Percentiles rank a stretch among this genome's conserved stretches.
These are phyloP conservation scores for Bubo blakistoni DNA, from an alignment of 2,113 vertebrate species.

Conservation along the genomic window DNA sequence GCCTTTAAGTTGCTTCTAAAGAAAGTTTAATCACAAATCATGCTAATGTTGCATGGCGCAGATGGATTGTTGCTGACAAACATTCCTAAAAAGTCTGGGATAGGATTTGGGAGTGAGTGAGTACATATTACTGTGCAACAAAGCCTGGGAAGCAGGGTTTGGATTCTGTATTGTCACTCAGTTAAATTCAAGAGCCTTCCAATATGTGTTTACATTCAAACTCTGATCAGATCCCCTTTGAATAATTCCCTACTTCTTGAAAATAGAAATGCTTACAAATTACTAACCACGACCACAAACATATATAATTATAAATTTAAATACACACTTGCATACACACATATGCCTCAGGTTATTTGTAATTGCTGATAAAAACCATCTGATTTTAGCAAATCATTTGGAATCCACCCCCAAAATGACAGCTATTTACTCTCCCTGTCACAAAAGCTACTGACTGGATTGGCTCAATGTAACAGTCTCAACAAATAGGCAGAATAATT, in stretches of 20 bases:
- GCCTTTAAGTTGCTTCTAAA: background rate
- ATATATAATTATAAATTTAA: background rate
- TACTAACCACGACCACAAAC: background rate
- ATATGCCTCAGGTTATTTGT: background rate
- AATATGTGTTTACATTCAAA: background rate
- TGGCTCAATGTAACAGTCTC: background rate
- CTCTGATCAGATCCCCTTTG: background rate
- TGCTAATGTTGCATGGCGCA: background rate
- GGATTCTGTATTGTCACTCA: background rate
- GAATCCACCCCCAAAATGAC: background rate
- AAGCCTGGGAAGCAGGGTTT: background rate
- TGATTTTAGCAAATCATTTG: background rate
- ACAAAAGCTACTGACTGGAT: background rate
- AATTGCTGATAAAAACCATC: background rate
- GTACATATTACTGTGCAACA: background rate
- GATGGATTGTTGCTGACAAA: background rate
- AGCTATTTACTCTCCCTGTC: background rate
- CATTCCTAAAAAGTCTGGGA: fast-evolving
- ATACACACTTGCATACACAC: background rate
- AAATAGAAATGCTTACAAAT: background rate
- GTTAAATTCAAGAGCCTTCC: background rate
- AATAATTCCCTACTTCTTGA: background rate
- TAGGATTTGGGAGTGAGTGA: background rate
- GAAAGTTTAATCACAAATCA: background rate
- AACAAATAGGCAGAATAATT: background rate